These are phyloP conservation scores for Octopus bimaculoides DNA, from an alignment of 1,140 invertebrate genomes.

Conservation along the genomic window DNA sequence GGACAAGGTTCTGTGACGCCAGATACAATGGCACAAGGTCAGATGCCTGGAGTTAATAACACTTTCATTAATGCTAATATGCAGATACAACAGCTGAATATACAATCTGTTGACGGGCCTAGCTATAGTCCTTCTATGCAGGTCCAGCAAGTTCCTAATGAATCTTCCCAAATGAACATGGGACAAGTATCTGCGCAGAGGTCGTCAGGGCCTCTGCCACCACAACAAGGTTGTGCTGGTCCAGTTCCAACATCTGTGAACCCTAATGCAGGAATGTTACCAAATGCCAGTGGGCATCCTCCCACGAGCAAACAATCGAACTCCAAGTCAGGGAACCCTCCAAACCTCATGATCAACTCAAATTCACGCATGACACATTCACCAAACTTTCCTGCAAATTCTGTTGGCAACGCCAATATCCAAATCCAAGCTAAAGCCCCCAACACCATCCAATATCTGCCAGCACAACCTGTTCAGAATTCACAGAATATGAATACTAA, in stretches of 20 bases:
- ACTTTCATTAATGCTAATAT: constrained; percentile 61
- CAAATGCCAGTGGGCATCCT: not conserved
- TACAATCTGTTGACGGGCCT: constrained; percentile 56
- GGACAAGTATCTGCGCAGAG: constrained; percentile 11
- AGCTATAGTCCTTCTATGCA: constrained; percentile 41
- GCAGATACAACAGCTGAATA: constrained; percentile 60
- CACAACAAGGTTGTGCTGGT: constrained; percentile 6
- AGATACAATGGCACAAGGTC: constrained; percentile 9
- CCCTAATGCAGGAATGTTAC: not conserved
- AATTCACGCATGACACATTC: constrained; percentile 19
- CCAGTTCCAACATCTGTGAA: not conserved
- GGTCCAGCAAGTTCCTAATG: constrained; percentile 48
- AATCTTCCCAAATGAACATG: constrained; percentile 27
- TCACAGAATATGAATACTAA: constrained; percentile 32
- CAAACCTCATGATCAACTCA: not conserved
- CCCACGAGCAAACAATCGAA: not conserved
- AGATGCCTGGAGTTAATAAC: constrained; percentile 56
- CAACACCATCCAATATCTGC: constrained; percentile 97
- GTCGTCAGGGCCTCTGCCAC: constrained; percentile 11
- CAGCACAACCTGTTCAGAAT: constrained; percentile 62
- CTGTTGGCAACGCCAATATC: constrained; percentile 56
- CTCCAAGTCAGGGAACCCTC: not conserved
- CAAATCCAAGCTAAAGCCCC: constrained; percentile 91
- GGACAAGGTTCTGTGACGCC: not conserved
- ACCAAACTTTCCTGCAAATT: constrained; percentile 30